A percentile compares a stretch with the other conserved stretches of the same genome.
These are phyloP conservation scores for Torymus aiolomorphi DNA, from an alignment of 2,888 invertebrate species.

Conservation along the genomic window DNA sequence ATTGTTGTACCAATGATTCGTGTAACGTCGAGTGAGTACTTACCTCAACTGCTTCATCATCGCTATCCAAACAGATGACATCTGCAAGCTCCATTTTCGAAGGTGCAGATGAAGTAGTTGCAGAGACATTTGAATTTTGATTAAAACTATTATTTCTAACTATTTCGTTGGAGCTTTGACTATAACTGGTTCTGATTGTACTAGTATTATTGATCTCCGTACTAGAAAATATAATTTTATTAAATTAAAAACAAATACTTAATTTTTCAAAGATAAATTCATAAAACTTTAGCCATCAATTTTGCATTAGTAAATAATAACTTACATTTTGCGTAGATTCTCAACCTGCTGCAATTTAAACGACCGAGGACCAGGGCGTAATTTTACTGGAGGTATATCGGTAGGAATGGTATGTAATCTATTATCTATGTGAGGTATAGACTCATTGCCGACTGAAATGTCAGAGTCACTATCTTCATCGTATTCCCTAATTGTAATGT, in stretches of 20 bases:
- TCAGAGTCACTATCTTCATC: slow-evolving; percentile 67
- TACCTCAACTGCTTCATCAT: slow-evolving; percentile 56
- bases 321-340: slow-evolving; percentile 46
- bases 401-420: slow-evolving; percentile 24
- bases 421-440: slow-evolving; percentile 50
- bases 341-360: slow-evolving; percentile 64
- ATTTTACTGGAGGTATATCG: slow-evolving; percentile 47
- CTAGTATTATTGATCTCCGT: slow-evolving; percentile 8
- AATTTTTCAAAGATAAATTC: background rate
- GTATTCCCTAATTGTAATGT: slow-evolving; percentile 39
- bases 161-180: slow-evolving; percentile 15
- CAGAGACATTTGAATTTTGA: slow-evolving; percentile 1
- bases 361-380: slow-evolving; percentile 68
- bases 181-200: background rate
- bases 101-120: slow-evolving; percentile 2
- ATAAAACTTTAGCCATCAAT: too few species aligned
- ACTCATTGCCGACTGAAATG: slow-evolving; percentile 69
- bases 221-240: slow-evolving; percentile 26
- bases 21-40: background rate
- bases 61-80: slow-evolving; percentile 55
- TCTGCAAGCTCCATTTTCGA: slow-evolving; percentile 10
- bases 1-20: background rate
- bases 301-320: background rate
- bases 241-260: background rate
- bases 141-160: background rate